Evolutionary conservation across 2,797 vertebrate species (phyloP), one percentile per base, ranked within the genome.

Genomic region (Sebastolobus alascanus): DNA sequence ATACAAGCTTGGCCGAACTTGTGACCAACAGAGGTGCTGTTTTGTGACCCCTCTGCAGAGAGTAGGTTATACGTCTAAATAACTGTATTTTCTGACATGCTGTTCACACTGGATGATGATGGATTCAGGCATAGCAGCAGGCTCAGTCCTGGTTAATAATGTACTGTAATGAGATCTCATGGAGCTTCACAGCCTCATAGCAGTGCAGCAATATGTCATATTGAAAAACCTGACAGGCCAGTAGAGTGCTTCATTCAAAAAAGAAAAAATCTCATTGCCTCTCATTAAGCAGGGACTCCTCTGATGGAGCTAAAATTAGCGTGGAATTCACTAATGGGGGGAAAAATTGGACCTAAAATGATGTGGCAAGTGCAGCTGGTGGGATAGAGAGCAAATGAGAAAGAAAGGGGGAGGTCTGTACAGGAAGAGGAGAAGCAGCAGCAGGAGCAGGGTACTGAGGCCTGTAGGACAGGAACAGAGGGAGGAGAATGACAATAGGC

Each of bases 361-460:
- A 84, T 86, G 80, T 86, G 79, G 87, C 66, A 89, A 85, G 84
- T 70, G 80, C 73, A 89, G 91, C 76, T 75, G 52, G 73, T 82
- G 73, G 52, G 25, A 79, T 27, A 56, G 33, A 77, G 61, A 76
- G 70, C 60, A 76, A 75, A 70, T 70, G 50, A 78, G 68, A 75
- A 58, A 64, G 33, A 74, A 38, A 68, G 73, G 38, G 46, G 37
- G 58, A 18, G 13, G 43, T 68, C 67, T 25, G 43, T 43, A 70
- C 8, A 43, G 69, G 69, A 50, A 43, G 60, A 79, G 38, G 46
- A 61, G 77, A 73, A 76, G 71, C 72, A 75, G 82, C 25, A 79
- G 71, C 72, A 75, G 82, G n/a, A 40, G 54, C 4, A 52, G 71
- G 38, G 37, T 12, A 18, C 63, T 43, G 55, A 83, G 54, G 75